These are phyloP conservation scores for Calephelis nemesis DNA, from an alignment of 1,140 invertebrate species.

Conservation along the genomic window DNA sequence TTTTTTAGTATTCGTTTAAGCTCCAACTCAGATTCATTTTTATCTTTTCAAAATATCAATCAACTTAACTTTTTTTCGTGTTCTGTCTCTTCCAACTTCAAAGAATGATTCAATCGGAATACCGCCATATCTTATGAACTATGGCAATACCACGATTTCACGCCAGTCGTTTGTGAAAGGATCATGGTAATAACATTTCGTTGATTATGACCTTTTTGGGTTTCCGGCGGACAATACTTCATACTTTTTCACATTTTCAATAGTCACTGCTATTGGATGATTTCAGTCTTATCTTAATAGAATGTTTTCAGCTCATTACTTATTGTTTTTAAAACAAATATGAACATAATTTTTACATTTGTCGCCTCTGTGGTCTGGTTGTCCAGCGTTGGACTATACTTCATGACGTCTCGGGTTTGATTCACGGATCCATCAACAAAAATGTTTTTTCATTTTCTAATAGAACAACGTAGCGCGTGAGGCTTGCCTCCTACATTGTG, in stretches of 20 bases:
- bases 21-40: no score
- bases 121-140: conserved; percentile 6
- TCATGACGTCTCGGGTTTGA: no score
- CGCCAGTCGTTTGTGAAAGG: conserved; percentile 19
- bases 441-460: no score
- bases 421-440: no score
- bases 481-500: no score
- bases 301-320: conserved; percentile 8
- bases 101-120: neutral
- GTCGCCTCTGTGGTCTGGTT: no score
- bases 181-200: conserved; percentile 24
- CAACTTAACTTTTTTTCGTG: no score
- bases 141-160: conserved; percentile 6
- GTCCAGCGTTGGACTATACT: no score
- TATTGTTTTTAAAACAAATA: neutral
- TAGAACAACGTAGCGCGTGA: no score
- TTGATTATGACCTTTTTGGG: conserved; percentile 26
- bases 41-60: no score
- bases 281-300: conserved; percentile 6
- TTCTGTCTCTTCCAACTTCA: no score
- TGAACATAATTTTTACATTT: neutral
- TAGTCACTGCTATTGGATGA: neutral
- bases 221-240: conserved; percentile 12
- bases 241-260: conserved; percentile 10
- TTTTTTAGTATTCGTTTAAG: no score